phyloP scores from a whole-genome alignment of 2,888 invertebrate species.

The Rambutsinella grinnellia region DNA sequence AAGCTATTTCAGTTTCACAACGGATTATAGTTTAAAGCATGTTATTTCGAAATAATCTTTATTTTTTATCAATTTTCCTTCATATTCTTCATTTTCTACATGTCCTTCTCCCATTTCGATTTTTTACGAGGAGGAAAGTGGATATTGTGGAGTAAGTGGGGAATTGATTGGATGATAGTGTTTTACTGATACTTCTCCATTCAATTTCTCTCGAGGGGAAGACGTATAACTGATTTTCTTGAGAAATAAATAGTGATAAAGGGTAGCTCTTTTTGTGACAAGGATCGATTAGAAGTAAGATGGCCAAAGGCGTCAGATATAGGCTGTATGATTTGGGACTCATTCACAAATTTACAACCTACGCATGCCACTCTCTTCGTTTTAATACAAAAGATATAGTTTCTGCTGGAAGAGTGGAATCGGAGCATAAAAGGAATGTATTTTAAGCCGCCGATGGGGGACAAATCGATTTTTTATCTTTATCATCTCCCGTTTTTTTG shows the following conservation, averaged over 20 bases:
- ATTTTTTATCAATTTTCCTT: background rate
- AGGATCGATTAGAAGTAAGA: background rate
- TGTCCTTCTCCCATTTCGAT: slow-evolving; percentile 1
- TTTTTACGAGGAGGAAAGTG: background rate
- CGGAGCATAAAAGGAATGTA: slow-evolving; percentile 1
- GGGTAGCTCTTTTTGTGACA: background rate
- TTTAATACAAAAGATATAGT: too few species aligned
- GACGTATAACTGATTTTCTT: background rate
- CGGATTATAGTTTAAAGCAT: too few species aligned
- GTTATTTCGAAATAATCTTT: too few species aligned
- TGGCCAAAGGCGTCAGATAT: too few species aligned
- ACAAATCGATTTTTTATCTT: slow-evolving; percentile 45
- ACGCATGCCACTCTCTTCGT: background rate
- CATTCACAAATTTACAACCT: background rate
- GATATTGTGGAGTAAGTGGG: background rate
- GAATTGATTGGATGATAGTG: too few species aligned
- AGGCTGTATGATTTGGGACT: background rate
- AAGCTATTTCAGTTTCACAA: too few species aligned
- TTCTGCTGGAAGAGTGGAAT: too few species aligned
- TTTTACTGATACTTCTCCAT: background rate
- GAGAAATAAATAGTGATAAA: background rate
- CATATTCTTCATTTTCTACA: background rate
- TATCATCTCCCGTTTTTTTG: slow-evolving; percentile 6
- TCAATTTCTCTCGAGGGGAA: background rate
- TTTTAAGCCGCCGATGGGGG: slow-evolving; percentile 19